Evolutionary conservation across 2,888 invertebrate species (phyloP).

Genomic region (Omphaloscelis lunosa): DNA sequence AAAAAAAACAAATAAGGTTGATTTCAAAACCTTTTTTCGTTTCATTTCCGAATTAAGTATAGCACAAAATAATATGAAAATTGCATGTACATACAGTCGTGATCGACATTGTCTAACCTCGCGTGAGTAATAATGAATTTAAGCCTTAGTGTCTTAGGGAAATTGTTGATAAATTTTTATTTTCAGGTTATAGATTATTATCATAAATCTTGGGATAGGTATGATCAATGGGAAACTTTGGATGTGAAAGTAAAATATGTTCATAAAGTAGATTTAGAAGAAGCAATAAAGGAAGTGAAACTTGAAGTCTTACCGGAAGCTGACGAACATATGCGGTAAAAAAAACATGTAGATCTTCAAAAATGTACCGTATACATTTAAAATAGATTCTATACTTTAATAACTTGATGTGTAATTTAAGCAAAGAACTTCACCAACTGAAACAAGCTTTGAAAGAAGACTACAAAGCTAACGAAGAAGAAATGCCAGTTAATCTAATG

Average conservation of each 20-base stretch:
- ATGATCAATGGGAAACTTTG: conserved; percentile 70
- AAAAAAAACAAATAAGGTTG: too few relatives aligned
- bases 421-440: conserved; percentile 75
- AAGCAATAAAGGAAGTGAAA: conserved; percentile 74
- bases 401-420: conserved; percentile 53
- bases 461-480: conserved; percentile 74
- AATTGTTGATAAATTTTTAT: not conserved
- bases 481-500: conserved; percentile 77
- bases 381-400: not conserved
- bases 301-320: conserved; percentile 72
- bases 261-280: conserved; percentile 68
- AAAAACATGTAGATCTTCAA: not conserved
- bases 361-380: not conserved
- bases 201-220: conserved; percentile 74
- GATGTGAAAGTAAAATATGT: conserved; percentile 77
- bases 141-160: too few relatives aligned
- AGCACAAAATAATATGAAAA: too few relatives aligned
- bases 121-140: too few relatives aligned
- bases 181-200: conserved; percentile 75
- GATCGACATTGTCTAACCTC: too few relatives aligned
- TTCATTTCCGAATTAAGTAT: too few relatives aligned
- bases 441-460: conserved; percentile 79
- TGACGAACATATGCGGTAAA: conserved; percentile 78
- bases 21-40: too few relatives aligned
- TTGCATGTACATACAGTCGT: too few relatives aligned